Conservation (phyloP, 2,113 vertebrate genomes). For the Aspidoscelis tigris region DNA sequence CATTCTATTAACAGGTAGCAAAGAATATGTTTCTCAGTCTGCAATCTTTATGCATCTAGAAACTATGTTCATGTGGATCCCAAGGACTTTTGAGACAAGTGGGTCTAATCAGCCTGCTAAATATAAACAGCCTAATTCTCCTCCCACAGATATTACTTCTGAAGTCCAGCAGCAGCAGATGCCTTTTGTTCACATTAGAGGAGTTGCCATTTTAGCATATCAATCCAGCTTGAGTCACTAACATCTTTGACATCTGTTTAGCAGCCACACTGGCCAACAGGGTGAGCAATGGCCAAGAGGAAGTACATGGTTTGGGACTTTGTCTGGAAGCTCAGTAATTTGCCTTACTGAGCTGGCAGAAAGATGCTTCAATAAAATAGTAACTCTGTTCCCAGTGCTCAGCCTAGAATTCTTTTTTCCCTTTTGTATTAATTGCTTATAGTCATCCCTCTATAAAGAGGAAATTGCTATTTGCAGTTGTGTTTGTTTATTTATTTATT, state of each 20-base stretch:
- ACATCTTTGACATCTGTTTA: not conserved
- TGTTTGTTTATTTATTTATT: not conserved
- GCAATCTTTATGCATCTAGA: not conserved
- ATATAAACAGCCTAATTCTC: not conserved
- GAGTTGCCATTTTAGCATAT: too few species aligned
- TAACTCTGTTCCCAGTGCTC: slow-evolving; percentile 38
- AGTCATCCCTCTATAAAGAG: slow-evolving; percentile 41
- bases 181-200: too few species aligned
- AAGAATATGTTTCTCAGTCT: not conserved
- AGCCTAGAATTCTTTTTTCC: slow-evolving; percentile 45
- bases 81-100: not conserved
- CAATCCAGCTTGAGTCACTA: not conserved
- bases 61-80: not conserved
- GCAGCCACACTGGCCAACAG: not conserved
- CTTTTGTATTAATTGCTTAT: slow-evolving; percentile 56
- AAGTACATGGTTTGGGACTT: slow-evolving; percentile 4
- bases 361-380: slow-evolving; percentile 57
- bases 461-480: slow-evolving; percentile 36
- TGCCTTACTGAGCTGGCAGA: slow-evolving; percentile 31
- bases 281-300: not conserved
- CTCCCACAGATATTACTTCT: too few species aligned
- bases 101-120: not conserved
- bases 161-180: too few species aligned
- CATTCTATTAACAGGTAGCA: not conserved
- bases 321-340: slow-evolving; percentile 21